phyloP scores from a whole-genome alignment of 2,797 vertebrate genomes.

The Rhyacichthys aspro region DNA sequence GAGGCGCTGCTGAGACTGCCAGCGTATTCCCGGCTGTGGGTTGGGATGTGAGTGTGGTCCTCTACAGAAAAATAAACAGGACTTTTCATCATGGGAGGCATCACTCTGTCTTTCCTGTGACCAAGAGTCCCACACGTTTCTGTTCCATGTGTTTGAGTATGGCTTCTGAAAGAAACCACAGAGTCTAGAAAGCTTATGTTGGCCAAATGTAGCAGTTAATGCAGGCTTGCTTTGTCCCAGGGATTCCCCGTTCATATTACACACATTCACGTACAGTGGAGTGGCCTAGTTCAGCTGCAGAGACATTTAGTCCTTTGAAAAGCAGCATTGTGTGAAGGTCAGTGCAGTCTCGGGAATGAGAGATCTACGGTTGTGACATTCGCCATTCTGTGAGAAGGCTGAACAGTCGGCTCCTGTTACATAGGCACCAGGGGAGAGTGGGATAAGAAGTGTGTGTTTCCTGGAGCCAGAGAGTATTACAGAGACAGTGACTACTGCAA shows the following conservation, averaged over 20 bases:
- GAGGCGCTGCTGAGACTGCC: slow-evolving; percentile 61
- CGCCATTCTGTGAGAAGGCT: slow-evolving; percentile 61
- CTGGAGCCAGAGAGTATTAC: slow-evolving; percentile 9
- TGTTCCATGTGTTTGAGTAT: slow-evolving; percentile 41
- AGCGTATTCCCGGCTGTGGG: slow-evolving; percentile 41
- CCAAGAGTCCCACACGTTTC: slow-evolving; percentile 36
- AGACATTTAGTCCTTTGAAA: slow-evolving; percentile 75
- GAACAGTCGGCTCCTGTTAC: slow-evolving; percentile 65
- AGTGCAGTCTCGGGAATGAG: slow-evolving; percentile 68
- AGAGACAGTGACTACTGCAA: slow-evolving; percentile 35
- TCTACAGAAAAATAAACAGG: slow-evolving; percentile 65
- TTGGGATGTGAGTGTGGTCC: slow-evolving; percentile 55
- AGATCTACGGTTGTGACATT: slow-evolving; percentile 73
- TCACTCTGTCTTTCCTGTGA: slow-evolving; percentile 25
- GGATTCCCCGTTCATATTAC: slow-evolving; percentile 56
- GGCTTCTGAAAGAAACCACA: slow-evolving; percentile 43
- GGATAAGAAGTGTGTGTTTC: slow-evolving; percentile 33
- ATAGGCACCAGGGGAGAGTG: slow-evolving; percentile 41
- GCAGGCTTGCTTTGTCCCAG: slow-evolving; percentile 51
- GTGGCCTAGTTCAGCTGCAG: slow-evolving; percentile 31
- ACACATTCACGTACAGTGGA: slow-evolving; percentile 19
- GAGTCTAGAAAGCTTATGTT: slow-evolving; percentile 42
- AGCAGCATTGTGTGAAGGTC: slow-evolving; percentile 81
- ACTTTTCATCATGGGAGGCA: slow-evolving; percentile 67
- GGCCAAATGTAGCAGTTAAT: slow-evolving; percentile 51